Percentiles rank a stretch among this genome's conserved stretches.
Conservation (phyloP, 2,113 vertebrate species). For the Ceratotherium simum region DNA sequence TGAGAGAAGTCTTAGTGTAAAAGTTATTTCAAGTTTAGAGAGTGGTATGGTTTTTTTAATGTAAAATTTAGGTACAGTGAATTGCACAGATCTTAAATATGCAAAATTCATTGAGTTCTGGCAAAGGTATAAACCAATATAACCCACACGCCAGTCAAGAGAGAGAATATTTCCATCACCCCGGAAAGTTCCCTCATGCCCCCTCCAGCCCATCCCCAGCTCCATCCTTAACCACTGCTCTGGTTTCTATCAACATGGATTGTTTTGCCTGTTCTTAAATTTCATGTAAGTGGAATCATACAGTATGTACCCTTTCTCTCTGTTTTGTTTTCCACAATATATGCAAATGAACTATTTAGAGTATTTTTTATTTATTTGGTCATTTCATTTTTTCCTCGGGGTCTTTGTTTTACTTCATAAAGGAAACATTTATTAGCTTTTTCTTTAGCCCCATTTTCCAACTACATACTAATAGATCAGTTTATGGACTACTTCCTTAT, state of each 20-base stretch:
- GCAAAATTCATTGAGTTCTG: neutral
- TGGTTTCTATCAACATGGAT: neutral
- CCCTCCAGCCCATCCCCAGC: neutral
- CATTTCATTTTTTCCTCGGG: neutral
- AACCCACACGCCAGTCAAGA: neutral
- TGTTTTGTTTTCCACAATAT: conserved; percentile 28
- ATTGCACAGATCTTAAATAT: neutral
- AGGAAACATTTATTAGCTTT: neutral
- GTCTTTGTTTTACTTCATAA: neutral
- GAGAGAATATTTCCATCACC: neutral
- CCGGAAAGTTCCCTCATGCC: neutral
- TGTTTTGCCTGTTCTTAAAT: conserved; percentile 6
- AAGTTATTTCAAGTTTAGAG: conserved; percentile 1
- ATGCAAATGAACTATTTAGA: conserved; percentile 5
- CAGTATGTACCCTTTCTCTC: neutral
- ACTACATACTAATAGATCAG: neutral
- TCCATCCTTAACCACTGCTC: neutral
- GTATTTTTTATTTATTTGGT: neutral
- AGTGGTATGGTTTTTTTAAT: neutral
- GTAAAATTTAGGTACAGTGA: neutral
- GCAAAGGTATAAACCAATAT: neutral
- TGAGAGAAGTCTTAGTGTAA: neutral
- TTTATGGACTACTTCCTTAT: conserved; percentile 1
- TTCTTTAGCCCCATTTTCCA: neutral
- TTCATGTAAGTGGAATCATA: neutral